A percentile compares a stretch with the other conserved stretches of the same genome.
These are phyloP conservation scores for Mormyrus proboscirostris DNA, from an alignment of 2,797 vertebrate species.

Conservation along the genomic window DNA sequence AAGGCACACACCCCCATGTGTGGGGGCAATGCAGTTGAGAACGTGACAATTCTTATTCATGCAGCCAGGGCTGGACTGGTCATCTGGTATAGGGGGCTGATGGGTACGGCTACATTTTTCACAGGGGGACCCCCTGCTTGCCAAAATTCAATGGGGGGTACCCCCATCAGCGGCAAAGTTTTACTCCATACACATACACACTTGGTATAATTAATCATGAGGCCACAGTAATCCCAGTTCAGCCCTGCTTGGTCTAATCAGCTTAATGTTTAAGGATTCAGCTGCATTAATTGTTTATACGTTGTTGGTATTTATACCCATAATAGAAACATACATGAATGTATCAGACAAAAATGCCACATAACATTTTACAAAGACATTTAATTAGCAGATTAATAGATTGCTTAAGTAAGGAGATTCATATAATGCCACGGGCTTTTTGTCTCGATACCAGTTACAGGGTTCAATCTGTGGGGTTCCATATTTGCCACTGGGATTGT, in stretches of 20 bases:
- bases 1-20: neutral
- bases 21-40: neutral
- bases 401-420: neutral
- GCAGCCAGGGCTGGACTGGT: neutral
- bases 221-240: neutral
- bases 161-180: neutral
- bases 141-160: neutral
- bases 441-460: constrained; percentile 58
- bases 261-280: neutral
- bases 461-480: constrained; percentile 73
- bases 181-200: neutral
- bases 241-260: neutral
- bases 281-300: neutral
- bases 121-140: neutral
- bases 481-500: constrained; percentile 73
- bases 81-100: neutral
- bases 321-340: neutral
- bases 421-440: neutral
- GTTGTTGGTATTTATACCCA: neutral
- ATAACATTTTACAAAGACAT: neutral
- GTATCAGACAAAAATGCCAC: neutral
- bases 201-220: neutral
- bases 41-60: neutral
- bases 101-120: neutral
- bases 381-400: neutral